A percentile compares a stretch with the other conserved stretches of the same genome.
Conservation (phyloP, 2,888 invertebrate genomes). For the Leucania comma region DNA sequence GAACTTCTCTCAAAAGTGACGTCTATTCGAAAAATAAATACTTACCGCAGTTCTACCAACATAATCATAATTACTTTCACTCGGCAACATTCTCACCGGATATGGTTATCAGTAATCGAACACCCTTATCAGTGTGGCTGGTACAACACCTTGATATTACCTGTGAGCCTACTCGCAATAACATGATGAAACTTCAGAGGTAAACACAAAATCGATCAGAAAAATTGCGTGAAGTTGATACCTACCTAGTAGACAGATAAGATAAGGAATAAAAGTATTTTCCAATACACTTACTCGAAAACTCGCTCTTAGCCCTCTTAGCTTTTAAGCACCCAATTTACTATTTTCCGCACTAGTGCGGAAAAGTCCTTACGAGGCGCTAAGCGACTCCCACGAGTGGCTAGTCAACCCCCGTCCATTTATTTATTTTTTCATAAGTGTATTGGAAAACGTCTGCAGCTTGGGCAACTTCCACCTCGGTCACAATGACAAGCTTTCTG, state of each 20-base stretch:
- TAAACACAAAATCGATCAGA: background rate
- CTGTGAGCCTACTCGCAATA: constrained; percentile 4
- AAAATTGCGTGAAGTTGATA: background rate
- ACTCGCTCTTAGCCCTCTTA: too few species aligned
- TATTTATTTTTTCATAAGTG: too few species aligned
- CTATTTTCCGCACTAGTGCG: too few species aligned
- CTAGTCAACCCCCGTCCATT: too few species aligned
- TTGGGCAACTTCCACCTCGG: too few species aligned
- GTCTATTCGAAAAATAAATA: constrained; percentile 1
- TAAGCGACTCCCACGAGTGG: too few species aligned
- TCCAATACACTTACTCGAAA: too few species aligned
- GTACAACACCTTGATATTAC: constrained; percentile 8
- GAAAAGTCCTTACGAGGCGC: too few species aligned
- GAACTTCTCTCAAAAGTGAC: constrained; percentile 12
- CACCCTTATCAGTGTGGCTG: constrained; percentile 26
- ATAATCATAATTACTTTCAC: constrained; percentile 13
- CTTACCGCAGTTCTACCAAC: background rate
- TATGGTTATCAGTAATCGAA: constrained; percentile 42
- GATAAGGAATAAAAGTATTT: background rate
- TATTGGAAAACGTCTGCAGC: too few species aligned
- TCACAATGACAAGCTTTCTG: too few species aligned
- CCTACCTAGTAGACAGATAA: background rate
- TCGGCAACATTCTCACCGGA: constrained; percentile 17
- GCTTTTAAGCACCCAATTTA: too few species aligned
- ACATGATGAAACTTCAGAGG: constrained; percentile 2